These are phyloP conservation scores for Arizona elegans DNA, from an alignment of 2,113 vertebrate species.

Conservation along the genomic window DNA sequence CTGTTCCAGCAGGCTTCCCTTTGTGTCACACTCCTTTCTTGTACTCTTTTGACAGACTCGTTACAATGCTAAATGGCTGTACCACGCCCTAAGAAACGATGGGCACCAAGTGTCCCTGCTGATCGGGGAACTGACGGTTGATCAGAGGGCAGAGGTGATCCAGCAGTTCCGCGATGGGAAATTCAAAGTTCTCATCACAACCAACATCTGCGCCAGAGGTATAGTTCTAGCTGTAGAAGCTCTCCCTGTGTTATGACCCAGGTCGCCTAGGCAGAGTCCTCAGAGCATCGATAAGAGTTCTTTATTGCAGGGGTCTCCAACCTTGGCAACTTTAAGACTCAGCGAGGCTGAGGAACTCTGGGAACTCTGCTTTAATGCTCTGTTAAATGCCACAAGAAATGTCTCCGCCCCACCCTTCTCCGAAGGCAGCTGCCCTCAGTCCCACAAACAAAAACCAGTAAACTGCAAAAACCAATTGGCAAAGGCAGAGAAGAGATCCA, in stretches of 20 bases:
- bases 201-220: slow-evolving; percentile 79
- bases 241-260: background rate
- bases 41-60: slow-evolving; percentile 46
- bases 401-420: too few species aligned
- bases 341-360: too few species aligned
- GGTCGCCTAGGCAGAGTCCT: background rate
- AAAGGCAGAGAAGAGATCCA: too few species aligned
- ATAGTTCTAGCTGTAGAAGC: accelerated
- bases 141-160: slow-evolving; percentile 67
- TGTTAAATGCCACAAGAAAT: too few species aligned
- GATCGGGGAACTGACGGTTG: slow-evolving; percentile 67
- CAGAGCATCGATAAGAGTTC: too few species aligned
- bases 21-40: accelerated
- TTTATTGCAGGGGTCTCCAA: too few species aligned
- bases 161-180: slow-evolving; percentile 73
- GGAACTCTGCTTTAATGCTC: too few species aligned
- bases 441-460: too few species aligned
- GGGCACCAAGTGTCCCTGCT: slow-evolving; percentile 72
- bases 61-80: slow-evolving; percentile 64
- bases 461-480: too few species aligned
- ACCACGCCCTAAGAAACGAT: slow-evolving; percentile 48
- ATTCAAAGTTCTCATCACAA: slow-evolving; percentile 76
- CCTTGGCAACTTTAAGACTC: too few species aligned
- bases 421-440: too few species aligned
- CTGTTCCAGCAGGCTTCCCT: background rate